Evolutionary conservation across 2,113 vertebrate species (phyloP), one percentile per base, ranked within the genome.

Genomic region (Irena cyanogastra): DNA sequence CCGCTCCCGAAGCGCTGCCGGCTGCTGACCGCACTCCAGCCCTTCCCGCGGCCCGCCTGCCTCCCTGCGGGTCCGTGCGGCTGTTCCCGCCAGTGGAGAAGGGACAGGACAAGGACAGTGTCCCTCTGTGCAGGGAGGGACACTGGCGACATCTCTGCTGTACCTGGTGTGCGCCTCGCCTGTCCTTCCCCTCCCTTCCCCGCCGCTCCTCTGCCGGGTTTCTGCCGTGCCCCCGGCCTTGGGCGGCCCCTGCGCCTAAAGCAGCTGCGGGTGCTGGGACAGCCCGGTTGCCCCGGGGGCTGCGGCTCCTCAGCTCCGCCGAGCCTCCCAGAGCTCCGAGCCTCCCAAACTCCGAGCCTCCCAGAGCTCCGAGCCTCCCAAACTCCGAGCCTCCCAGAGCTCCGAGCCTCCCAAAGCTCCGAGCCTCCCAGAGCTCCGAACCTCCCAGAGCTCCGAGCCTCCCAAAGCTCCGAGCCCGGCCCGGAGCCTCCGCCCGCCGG

Each of bases 51-150:
- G 30, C 31, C 4, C 6, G 13, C 0, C 6, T 8, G 2, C 11
- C 2, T 13, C 63, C 50, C 16, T 14, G 26, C 65, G 0, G 7
- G 0, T 1, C 2, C n/a, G 0, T 11, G 30, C 17, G 42, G 78
- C 86, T 9, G 16, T 4, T 15, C 2, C 3, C 9, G 0, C 44
- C 24, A 0, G 9, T 0, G 11, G 5, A 13, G 41, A 39, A 12
- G 20, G 23, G 79, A 35, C 23, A 24, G n/a, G 56, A 35, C 56
- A 16, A 22, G 53, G n/a, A 59, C n/a, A 59, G 56, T 7, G 56
- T 57, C 56, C 56, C 35, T 53, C 53, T 7, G 26, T 9, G 27
- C 52, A 7, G 15, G n/a, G 4, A 10, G 35, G 59, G 61, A 15
- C n/a, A 1, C 6, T 5, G 7, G 0, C 6, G 60, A 3, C 57